Conservation (phyloP, 2,797 vertebrate species). For the Glyptemys insculpta region DNA sequence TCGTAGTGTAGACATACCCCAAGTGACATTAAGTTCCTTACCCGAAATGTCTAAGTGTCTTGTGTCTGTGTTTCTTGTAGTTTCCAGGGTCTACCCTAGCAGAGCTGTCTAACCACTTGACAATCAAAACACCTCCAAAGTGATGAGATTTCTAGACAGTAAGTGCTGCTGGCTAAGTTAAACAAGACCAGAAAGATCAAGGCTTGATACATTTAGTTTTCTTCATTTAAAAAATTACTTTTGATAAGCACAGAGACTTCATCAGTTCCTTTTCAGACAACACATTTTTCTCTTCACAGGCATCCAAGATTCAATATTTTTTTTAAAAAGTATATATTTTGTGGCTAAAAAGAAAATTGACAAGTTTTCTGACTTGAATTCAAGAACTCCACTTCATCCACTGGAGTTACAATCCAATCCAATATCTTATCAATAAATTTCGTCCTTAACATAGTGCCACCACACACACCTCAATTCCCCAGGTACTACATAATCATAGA, state of each 20-base stretch:
- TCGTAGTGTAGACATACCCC: too few species aligned
- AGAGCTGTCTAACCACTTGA: too few species aligned
- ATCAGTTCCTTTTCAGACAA: neutral
- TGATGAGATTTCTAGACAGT: too few species aligned
- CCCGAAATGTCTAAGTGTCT: too few species aligned
- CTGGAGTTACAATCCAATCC: neutral
- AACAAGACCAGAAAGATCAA: too few species aligned
- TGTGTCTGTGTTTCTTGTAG: too few species aligned
- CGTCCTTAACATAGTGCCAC: neutral
- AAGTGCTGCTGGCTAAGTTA: neutral
- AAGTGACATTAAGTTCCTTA: too few species aligned
- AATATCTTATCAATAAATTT: neutral
- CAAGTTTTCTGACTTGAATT: neutral
- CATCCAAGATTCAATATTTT: neutral
- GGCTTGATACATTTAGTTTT: too few species aligned
- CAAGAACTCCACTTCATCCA: neutral
- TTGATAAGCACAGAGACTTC: neutral
- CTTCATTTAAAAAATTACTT: neutral
- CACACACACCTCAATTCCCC: neutral
- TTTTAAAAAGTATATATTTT: too few species aligned
- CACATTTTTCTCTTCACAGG: neutral
- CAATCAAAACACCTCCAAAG: too few species aligned
- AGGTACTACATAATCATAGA: neutral
- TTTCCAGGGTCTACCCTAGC: too few species aligned
- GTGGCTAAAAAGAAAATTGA: neutral